Base-by-base conservation (phyloP, 2,888 invertebrate species). In the Tetranychus piercei region DNA sequence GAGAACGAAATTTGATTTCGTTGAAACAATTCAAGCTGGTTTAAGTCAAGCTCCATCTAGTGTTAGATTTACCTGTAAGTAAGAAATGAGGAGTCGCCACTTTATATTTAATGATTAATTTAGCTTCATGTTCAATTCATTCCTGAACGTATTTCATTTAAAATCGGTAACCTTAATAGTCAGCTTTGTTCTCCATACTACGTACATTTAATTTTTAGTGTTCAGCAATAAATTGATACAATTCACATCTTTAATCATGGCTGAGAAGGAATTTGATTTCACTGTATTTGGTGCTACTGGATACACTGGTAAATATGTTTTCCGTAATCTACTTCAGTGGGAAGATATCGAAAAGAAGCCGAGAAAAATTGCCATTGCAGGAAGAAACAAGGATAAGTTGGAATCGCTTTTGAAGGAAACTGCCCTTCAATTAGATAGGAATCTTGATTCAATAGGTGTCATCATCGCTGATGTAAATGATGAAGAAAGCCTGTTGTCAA, bases 281-380 rank as follows among this genome's bases (percentile, higher is more conserved):
- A 86, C 96, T 9, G 87, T 97, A 80, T 95, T 95, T 82, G 97
- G 96, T 44, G 96, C 95, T 0, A 89, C 91, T 0, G 96, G 96
- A 45, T 95, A 89, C 82, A 95, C 96, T 1, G 97, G 96, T 1
- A 89, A 90, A 82, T 88, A 88, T 82, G 88, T 90, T 0, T 89
- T 92, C 1, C 86, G 86, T 77, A 88, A 90, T 80, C 79, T 86
- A 20, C 84, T 83, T 9, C 79, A 81, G 74, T 79, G 80, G 5
- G 18, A 66, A 20, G 64, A 76, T 22, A 23, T 43, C n/a, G 64
- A 73, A 34, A 64, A 45, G 55, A 55, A 65, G n/a, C 70, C 74
- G 20, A 65, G 75, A 1, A 87, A 87, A 67, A 95, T 94, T 91
- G 96, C 91, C 1, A 85, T 97, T 69, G 92, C 95, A 44, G 96